Conservation (phyloP, 2,888 invertebrate genomes). For the Dastarcus helophoroides region DNA sequence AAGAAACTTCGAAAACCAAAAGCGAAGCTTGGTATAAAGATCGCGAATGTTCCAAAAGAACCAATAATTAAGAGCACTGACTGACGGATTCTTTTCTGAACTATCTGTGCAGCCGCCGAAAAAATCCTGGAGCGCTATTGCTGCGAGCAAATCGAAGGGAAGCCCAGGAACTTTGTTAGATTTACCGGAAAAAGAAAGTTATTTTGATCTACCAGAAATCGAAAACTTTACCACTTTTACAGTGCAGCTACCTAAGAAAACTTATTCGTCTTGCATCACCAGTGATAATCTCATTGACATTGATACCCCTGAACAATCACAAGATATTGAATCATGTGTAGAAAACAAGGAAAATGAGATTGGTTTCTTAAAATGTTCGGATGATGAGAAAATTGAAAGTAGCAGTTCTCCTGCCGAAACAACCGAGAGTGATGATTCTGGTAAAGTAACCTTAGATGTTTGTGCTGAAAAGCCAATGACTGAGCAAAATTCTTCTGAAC, state of each 20-base stretch:
- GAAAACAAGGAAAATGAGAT: too few relatives aligned
- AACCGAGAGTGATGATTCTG: slow-evolving; percentile 46
- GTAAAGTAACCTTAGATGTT: slow-evolving; percentile 26
- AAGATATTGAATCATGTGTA: too few relatives aligned
- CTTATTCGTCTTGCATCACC: slow-evolving; percentile 9
- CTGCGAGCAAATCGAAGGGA: slow-evolving; percentile 26
- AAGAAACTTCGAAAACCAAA: slow-evolving; percentile 31
- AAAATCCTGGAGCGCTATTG: slow-evolving; percentile 46
- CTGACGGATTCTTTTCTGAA: slow-evolving; percentile 15
- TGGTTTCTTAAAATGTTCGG: slow-evolving; percentile 48
- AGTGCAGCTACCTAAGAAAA: slow-evolving; percentile 19
- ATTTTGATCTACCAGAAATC: slow-evolving; percentile 15
- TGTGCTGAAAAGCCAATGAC: slow-evolving; percentile 31
- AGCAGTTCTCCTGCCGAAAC: slow-evolving; percentile 43
- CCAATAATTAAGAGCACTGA: too few relatives aligned
- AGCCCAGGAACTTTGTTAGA: slow-evolving; percentile 4
- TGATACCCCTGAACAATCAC: slow-evolving; percentile 17
- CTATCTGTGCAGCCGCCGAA: slow-evolving; percentile 22
- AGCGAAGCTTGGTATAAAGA: slow-evolving; percentile 33
- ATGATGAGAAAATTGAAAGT: slow-evolving; percentile 44
- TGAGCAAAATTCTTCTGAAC: slow-evolving; percentile 15
- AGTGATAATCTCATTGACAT: slow-evolving; percentile 22
- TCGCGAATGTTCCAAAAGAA: too few relatives aligned
- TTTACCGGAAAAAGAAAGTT: slow-evolving; percentile 15
- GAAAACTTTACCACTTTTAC: slow-evolving; percentile 20